Conservation (phyloP, 2,113 vertebrate genomes). For the Sinocyclocheilus anshuiensis region DNA sequence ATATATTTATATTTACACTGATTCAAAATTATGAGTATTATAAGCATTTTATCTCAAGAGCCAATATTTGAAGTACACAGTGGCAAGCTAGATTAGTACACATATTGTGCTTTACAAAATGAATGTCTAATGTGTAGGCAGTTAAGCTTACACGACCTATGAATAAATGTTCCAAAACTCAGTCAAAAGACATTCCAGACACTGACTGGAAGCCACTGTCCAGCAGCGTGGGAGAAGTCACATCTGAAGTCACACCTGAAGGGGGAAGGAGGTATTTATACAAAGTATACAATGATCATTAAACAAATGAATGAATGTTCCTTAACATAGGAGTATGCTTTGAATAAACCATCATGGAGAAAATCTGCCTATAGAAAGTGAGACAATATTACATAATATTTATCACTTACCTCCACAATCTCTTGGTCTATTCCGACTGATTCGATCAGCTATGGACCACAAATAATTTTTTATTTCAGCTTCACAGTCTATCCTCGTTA, state of each 20-base stretch:
- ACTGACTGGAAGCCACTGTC: neutral
- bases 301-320: neutral
- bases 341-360: neutral
- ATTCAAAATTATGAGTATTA: no score
- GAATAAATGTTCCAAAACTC: neutral
- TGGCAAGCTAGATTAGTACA: neutral
- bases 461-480: constrained; percentile 26
- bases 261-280: neutral
- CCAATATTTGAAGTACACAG: neutral
- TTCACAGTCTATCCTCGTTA: neutral
- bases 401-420: neutral
- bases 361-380: neutral
- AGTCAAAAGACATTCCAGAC: neutral
- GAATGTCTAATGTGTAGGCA: neutral
- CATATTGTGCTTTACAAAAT: neutral
- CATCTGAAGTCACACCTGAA: neutral
- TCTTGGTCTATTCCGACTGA: neutral
- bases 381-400: neutral
- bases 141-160: neutral
- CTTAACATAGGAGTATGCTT: neutral
- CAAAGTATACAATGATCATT: neutral
- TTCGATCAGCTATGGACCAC: neutral
- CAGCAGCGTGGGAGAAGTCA: neutral
- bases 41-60: neutral
- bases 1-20: no score